These are phyloP conservation scores for Ceratina japonica DNA, from an alignment of 1,140 invertebrate genomes.

Conservation along the genomic window DNA sequence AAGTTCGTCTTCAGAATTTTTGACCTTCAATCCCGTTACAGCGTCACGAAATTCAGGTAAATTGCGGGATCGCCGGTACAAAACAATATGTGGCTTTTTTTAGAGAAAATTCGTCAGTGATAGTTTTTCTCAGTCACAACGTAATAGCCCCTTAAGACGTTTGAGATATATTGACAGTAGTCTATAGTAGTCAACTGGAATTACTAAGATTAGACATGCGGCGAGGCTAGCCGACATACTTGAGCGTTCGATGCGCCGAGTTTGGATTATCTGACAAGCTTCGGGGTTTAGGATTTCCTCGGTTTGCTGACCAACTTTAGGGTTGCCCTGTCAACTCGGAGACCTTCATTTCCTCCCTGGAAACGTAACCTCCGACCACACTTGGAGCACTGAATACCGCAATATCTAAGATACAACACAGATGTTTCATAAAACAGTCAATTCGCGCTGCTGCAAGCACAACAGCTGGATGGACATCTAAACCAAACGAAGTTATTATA, in stretches of 20 bases:
- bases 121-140: neutral
- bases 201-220: slow-evolving; percentile 8
- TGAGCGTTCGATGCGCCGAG: neutral
- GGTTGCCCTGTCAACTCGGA: slow-evolving; percentile 10
- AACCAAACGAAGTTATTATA: too few relatives aligned
- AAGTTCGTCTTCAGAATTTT: too few relatives aligned
- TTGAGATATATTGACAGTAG: too few relatives aligned
- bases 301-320: slow-evolving; percentile 31
- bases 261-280: slow-evolving; percentile 29
- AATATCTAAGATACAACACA: neutral
- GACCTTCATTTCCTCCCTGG: slow-evolving; percentile 23
- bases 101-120: too few relatives aligned
- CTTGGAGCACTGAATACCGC: neutral
- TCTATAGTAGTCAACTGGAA: too few relatives aligned
- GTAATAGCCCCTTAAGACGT: too few relatives aligned
- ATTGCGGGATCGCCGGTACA: neutral
- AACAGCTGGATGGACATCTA: too few relatives aligned
- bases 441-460: neutral
- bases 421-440: neutral
- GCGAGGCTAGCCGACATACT: neutral
- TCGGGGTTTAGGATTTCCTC: slow-evolving; percentile 16
- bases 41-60: too few relatives aligned
- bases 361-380: neutral
- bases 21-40: too few relatives aligned
- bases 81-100: neutral